phyloP scores from a whole-genome alignment of 2,113 vertebrate genomes.

The Scomber japonicus region DNA sequence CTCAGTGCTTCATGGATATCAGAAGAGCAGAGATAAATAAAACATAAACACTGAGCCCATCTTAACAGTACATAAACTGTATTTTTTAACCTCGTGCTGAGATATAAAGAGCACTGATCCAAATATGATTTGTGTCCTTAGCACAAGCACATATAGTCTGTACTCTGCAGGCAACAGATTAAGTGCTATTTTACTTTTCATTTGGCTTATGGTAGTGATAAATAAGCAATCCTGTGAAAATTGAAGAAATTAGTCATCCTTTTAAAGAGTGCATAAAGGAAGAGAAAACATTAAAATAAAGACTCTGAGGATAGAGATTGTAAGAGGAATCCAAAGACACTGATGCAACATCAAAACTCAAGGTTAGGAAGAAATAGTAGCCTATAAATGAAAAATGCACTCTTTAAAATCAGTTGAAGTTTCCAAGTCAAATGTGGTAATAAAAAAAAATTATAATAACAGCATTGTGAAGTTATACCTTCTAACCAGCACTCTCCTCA shows the following conservation, averaged over 20 bases:
- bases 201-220: conserved; percentile 24
- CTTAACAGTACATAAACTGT: conserved; percentile 17
- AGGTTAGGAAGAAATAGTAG: background rate
- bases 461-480: conserved; percentile 6
- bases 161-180: conserved; percentile 26
- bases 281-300: conserved; percentile 14
- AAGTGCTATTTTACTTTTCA: conserved; percentile 41
- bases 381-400: background rate
- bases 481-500: conserved; percentile 9
- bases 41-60: conserved; percentile 25
- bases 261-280: conserved; percentile 10
- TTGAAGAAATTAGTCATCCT: conserved; percentile 15
- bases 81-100: conserved; percentile 35
- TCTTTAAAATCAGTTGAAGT: background rate
- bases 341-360: background rate
- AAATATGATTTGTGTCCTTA: conserved; percentile 57
- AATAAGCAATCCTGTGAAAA: conserved; percentile 52
- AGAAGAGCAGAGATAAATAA: conserved; percentile 18
- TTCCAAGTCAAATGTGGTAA: no score
- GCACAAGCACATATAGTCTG: conserved; percentile 24
- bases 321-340: background rate
- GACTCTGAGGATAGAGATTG: background rate
- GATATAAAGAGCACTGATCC: conserved; percentile 46
- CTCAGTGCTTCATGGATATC: conserved; percentile 1
- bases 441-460: background rate